These are phyloP conservation scores for Drosophila eohydei DNA, from an alignment of 2,888 invertebrate species.

Conservation along the genomic window DNA sequence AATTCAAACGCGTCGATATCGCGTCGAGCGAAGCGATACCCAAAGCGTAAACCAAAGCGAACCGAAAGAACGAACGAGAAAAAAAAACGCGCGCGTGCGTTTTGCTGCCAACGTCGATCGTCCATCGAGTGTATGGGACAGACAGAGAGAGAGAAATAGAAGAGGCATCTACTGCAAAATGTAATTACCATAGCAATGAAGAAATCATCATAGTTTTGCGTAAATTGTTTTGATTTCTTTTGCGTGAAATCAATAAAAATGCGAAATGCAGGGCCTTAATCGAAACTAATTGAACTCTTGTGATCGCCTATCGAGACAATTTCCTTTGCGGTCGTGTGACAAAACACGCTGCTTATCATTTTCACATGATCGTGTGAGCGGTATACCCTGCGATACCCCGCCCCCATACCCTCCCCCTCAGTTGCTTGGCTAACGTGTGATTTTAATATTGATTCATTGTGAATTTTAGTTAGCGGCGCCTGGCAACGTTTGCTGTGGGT, in stretches of 20 bases:
- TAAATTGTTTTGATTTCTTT: constrained; percentile 70
- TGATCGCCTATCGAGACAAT: constrained; percentile 44
- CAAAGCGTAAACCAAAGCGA: constrained; percentile 28
- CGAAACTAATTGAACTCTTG: constrained; percentile 73
- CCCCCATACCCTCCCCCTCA: not conserved
- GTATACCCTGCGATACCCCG: not conserved
- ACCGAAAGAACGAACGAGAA: constrained; percentile 19
- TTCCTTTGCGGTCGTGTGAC: constrained; percentile 36
- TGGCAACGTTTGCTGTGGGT: constrained; percentile 40
- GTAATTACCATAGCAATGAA: constrained; percentile 57
- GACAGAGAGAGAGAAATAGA: constrained; percentile 2
- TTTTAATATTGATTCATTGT: constrained; percentile 38
- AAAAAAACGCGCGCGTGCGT: constrained; percentile 67
- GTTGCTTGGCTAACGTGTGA: constrained; percentile 1
- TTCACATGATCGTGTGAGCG: constrained; percentile 73
- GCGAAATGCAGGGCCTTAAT: constrained; percentile 51
- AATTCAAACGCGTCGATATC: constrained; percentile 74
- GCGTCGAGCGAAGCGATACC: constrained; percentile 39
- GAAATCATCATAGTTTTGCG: constrained; percentile 59
- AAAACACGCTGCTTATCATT: constrained; percentile 60
- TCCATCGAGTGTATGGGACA: constrained; percentile 4
- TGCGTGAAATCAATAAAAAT: constrained; percentile 70
- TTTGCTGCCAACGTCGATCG: constrained; percentile 33
- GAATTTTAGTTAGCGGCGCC: constrained; percentile 39
- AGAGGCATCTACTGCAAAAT: constrained; percentile 32